phyloP scores from a whole-genome alignment of 2,797 vertebrate species.

The Xenentodon cancila region DNA sequence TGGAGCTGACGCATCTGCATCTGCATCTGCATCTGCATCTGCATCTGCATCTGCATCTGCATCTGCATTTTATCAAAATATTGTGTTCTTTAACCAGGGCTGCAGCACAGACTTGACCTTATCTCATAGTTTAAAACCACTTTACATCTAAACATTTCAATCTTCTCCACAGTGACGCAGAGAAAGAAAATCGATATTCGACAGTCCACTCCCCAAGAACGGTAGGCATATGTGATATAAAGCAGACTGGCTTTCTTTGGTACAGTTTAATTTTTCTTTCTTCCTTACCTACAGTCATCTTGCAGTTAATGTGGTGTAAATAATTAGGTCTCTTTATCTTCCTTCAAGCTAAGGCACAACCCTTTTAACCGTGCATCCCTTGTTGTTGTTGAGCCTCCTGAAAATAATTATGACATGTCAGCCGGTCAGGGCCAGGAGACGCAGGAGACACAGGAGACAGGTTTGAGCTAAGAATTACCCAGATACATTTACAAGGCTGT shows the following conservation, averaged over 20 bases:
- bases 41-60: too few relatives aligned
- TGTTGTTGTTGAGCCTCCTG: slow-evolving; percentile 62
- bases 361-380: slow-evolving; percentile 79
- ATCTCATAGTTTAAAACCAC: background rate
- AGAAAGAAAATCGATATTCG: slow-evolving; percentile 61
- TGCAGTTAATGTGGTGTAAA: background rate
- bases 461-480: slow-evolving; percentile 32
- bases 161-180: slow-evolving; percentile 43
- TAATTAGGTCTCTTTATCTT: background rate
- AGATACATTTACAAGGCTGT: slow-evolving; percentile 7
- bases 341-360: slow-evolving; percentile 79
- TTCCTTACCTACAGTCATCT: background rate
- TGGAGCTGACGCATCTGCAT: too few relatives aligned
- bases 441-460: slow-evolving; percentile 43
- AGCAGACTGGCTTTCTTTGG: background rate
- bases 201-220: slow-evolving; percentile 65
- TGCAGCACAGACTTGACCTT: background rate
- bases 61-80: too few relatives aligned
- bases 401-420: slow-evolving; percentile 41
- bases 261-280: background rate
- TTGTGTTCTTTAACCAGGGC: too few relatives aligned
- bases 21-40: too few relatives aligned
- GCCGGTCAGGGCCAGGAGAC: slow-evolving; percentile 32
- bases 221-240: slow-evolving; percentile 51
- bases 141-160: background rate